Percentiles rank a stretch among this genome's conserved stretches.
phyloP scores from a whole-genome alignment of 2,797 vertebrate species.

The Esox lucius region DNA sequence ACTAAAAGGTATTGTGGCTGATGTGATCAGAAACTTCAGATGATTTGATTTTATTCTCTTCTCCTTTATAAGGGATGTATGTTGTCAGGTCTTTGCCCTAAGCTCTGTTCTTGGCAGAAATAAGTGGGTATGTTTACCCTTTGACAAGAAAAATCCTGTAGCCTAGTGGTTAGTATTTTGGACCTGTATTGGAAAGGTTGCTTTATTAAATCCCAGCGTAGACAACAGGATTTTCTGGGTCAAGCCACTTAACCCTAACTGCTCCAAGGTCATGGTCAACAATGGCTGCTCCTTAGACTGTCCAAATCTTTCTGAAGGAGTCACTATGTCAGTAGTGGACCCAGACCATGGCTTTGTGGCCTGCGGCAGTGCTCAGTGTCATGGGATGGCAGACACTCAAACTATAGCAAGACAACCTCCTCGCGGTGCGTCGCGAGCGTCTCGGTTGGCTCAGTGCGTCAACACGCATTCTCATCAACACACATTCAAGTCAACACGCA shows the following conservation, averaged over 20 bases:
- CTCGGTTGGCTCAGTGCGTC: background rate
- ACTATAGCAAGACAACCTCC: background rate
- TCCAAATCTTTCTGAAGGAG: background rate
- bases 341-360: background rate
- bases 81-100: constrained; percentile 45
- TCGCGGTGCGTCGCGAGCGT: background rate
- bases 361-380: background rate
- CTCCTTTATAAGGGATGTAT: constrained; percentile 45
- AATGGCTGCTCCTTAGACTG: background rate
- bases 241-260: too few relatives aligned
- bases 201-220: too few relatives aligned
- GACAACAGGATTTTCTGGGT: too few relatives aligned
- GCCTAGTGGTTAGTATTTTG: background rate
- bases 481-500: too few relatives aligned
- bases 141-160: constrained; percentile 37
- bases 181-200: too few relatives aligned
- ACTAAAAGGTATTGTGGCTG: constrained; percentile 29
- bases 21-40: constrained; percentile 37
- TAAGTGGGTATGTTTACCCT: constrained; percentile 51
- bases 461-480: background rate
- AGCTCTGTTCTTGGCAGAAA: background rate
- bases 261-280: too few relatives aligned
- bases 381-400: background rate
- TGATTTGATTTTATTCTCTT: constrained; percentile 24
- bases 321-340: background rate